A percentile compares a stretch with the other conserved stretches of the same genome.
These are phyloP conservation scores for Siderastrea siderea DNA, from an alignment of 92 coral and sea anemone genomes.

Conservation along the genomic window DNA sequence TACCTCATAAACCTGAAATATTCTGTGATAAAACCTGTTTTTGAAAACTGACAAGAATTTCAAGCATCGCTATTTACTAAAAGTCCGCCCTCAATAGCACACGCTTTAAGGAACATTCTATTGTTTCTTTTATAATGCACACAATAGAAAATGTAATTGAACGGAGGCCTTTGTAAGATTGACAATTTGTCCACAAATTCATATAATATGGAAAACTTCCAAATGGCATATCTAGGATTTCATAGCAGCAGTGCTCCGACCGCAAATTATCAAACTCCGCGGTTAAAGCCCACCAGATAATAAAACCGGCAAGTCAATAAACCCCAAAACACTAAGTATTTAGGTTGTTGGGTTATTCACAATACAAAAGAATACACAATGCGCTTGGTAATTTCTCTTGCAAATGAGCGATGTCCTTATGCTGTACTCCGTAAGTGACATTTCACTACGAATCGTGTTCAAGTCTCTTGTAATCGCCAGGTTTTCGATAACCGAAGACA, in stretches of 20 bases:
- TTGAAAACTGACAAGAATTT: constrained; percentile 16
- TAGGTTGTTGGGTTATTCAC: not conserved
- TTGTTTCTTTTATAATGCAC: not conserved
- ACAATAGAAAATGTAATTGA: not conserved
- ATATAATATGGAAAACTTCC: not conserved
- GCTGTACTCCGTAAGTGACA: constrained; percentile 3
- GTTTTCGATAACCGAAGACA: not conserved
- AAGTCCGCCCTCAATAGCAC: constrained; percentile 1
- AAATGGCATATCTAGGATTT: not conserved
- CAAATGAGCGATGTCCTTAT: not conserved
- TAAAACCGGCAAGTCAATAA: constrained; percentile 11
- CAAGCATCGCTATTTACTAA: constrained; percentile 2
- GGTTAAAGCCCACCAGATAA: not conserved
- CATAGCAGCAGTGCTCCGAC: not conserved
- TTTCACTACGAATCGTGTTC: constrained; percentile 14
- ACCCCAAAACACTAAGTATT: constrained; percentile 9
- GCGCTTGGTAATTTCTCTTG: constrained; percentile 25
- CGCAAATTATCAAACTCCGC: not conserved
- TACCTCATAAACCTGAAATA: not conserved
- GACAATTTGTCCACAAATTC: not conserved
- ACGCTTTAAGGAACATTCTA: not conserved
- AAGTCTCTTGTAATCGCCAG: not conserved
- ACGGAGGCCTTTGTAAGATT: not conserved
- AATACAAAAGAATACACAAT: constrained; percentile 9
- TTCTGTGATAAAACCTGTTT: constrained; percentile 4